Percentiles rank a stretch among this genome's conserved stretches.
These are phyloP conservation scores for Chaitophorus viminalis DNA, from an alignment of 2,888 invertebrate genomes.

Conservation along the genomic window DNA sequence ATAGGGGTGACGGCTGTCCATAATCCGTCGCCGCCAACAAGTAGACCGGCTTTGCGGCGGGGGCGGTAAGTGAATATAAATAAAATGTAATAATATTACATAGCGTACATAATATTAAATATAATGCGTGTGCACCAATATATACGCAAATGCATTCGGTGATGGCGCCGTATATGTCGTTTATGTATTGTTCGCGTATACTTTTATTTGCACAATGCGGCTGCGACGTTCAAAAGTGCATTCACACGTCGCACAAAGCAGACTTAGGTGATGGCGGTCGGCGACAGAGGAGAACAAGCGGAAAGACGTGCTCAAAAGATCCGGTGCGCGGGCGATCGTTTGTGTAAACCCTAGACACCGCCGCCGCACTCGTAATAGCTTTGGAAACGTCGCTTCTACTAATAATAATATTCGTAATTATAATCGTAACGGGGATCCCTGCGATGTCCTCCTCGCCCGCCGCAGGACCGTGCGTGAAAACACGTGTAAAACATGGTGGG, in stretches of 20 bases:
- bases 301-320: constrained; percentile 1
- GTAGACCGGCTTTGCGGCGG: neutral
- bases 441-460: neutral
- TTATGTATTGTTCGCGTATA: neutral
- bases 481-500: constrained; percentile 57
- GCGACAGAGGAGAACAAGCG: neutral
- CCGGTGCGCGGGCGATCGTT: neutral
- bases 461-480: constrained; percentile 39
- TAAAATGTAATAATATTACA: neutral
- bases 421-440: constrained; percentile 42
- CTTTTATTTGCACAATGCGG: neutral
- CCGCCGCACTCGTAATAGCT: neutral
- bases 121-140: neutral
- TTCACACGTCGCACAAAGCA: no score
- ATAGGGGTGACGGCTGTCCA: neutral
- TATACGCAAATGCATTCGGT: neutral
- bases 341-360: constrained; percentile 48
- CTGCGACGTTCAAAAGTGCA: neutral
- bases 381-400: neutral
- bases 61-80: neutral
- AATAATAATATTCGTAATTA: constrained; percentile 47
- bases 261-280: neutral
- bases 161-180: constrained; percentile 6
- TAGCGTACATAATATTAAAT: no score
- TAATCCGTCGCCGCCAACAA: neutral